Percentiles rank a stretch among this genome's conserved stretches.
Evolutionary conservation across 2,888 invertebrate species (phyloP).

Genomic region (Julus scandinavius): DNA sequence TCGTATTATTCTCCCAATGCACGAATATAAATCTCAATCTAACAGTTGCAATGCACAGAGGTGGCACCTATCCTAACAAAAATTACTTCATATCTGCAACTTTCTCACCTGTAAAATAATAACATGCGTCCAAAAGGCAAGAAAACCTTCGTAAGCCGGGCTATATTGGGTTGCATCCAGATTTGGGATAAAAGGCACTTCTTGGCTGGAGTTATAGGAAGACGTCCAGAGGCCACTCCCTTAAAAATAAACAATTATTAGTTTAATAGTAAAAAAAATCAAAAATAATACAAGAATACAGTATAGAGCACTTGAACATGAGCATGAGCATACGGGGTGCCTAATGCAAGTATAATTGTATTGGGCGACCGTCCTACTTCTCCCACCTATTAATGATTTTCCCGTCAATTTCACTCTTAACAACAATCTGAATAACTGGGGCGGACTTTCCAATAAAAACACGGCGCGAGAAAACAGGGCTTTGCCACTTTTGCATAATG

Average conservation of each 20-base stretch:
- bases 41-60: too few relatives aligned
- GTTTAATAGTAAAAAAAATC: not conserved
- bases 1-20: too few relatives aligned
- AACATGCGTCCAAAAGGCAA: slow-evolving; percentile 95
- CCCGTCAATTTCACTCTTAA: not conserved
- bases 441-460: slow-evolving; percentile 27
- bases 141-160: slow-evolving; percentile 76
- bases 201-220: slow-evolving; percentile 70
- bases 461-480: slow-evolving; percentile 24
- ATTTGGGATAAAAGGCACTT: slow-evolving; percentile 74
- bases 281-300: not conserved
- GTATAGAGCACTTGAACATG: not conserved
- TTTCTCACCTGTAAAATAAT: slow-evolving; percentile 85
- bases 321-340: not conserved
- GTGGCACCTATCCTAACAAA: not conserved
- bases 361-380: not conserved
- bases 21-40: too few relatives aligned
- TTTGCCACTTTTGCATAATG: slow-evolving; percentile 13
- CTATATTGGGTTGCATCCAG: slow-evolving; percentile 61
- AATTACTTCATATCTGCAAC: not conserved
- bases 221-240: slow-evolving; percentile 80
- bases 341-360: not conserved
- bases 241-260: slow-evolving; percentile 57
- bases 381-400: slow-evolving; percentile 1
- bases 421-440: slow-evolving; percentile 16